Conservation (phyloP, 2,888 invertebrate genomes). For the Mimas tiliae region DNA sequence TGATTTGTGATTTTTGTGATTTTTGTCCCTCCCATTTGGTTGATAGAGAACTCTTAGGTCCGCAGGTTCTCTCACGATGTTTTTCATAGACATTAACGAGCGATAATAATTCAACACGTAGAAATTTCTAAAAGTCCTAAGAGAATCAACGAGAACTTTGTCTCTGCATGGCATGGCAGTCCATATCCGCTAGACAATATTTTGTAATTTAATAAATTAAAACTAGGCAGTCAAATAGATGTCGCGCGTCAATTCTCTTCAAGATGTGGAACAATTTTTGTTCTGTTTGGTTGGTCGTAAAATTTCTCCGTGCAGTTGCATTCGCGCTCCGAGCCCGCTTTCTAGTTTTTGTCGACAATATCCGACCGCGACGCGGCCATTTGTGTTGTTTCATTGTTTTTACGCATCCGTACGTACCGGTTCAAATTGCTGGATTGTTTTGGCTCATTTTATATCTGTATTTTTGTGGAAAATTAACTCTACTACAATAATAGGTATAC, state of each 20-base stretch:
- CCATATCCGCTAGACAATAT: too few relatives aligned
- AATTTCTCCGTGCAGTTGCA: conserved; percentile 40
- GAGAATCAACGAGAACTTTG: too few relatives aligned
- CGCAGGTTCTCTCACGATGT: too few relatives aligned
- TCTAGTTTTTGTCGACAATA: conserved; percentile 28
- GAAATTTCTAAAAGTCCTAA: too few relatives aligned
- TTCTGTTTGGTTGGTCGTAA: conserved; percentile 38
- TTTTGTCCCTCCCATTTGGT: too few relatives aligned
- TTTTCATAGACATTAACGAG: too few relatives aligned
- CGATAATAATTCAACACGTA: too few relatives aligned
- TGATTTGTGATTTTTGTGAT: too few relatives aligned
- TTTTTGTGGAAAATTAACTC: too few relatives aligned
- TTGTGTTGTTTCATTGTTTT: conserved; percentile 2
- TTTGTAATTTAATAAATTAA: neutral
- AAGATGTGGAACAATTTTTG: conserved; percentile 38
- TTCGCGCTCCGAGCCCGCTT: conserved; percentile 30
- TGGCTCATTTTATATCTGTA: neutral
- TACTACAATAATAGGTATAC: too few relatives aligned
- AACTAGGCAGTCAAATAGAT: neutral
- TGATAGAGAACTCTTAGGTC: too few relatives aligned
- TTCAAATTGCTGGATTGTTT: neutral
- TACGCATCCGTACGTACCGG: neutral
- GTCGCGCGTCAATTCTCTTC: conserved; percentile 27
- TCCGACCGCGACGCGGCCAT: neutral
- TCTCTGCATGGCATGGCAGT: too few relatives aligned